Evolutionary conservation across 2,888 invertebrate genomes (phyloP).

Genomic region (Melanostoma mellinum): DNA sequence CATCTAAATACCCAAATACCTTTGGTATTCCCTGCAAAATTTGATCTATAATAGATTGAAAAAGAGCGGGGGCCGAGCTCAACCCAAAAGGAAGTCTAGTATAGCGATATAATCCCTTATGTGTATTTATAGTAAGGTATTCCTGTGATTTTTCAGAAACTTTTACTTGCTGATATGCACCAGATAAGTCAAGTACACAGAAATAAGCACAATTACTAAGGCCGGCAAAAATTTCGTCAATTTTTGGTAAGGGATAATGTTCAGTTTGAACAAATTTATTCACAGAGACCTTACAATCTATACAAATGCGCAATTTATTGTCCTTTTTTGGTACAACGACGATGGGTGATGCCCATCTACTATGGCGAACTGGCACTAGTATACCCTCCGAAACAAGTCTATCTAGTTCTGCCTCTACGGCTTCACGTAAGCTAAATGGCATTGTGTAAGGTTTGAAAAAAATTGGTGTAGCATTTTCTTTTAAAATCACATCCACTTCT

Average conservation of each 20-base stretch:
- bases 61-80: conserved; percentile 27
- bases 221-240: conserved; percentile 1
- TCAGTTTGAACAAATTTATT: conserved; percentile 3
- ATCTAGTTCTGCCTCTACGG: too few species aligned
- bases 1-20: conserved; percentile 57
- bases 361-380: conserved; percentile 6
- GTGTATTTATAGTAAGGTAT: conserved; percentile 44
- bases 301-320: neutral
- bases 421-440: conserved; percentile 1
- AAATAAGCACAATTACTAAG: conserved; percentile 13
- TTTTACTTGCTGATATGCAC: conserved; percentile 45
- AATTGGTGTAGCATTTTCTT: conserved; percentile 6
- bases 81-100: conserved; percentile 39
- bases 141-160: conserved; percentile 29
- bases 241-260: conserved; percentile 9
- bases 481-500: conserved; percentile 2
- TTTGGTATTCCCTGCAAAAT: conserved; percentile 42
- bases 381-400: too few species aligned
- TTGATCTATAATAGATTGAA: conserved; percentile 64
- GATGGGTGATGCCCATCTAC: conserved; percentile 9
- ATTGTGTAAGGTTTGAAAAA: conserved; percentile 17
- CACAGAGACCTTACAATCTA: neutral
- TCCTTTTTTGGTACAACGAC: conserved; percentile 17
- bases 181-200: conserved; percentile 29
- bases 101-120: conserved; percentile 33